A percentile compares a stretch with the other conserved stretches of the same genome.
Conservation (phyloP, 35 echinoderm and acorn worm species). For the Holothuria glaberrima region DNA sequence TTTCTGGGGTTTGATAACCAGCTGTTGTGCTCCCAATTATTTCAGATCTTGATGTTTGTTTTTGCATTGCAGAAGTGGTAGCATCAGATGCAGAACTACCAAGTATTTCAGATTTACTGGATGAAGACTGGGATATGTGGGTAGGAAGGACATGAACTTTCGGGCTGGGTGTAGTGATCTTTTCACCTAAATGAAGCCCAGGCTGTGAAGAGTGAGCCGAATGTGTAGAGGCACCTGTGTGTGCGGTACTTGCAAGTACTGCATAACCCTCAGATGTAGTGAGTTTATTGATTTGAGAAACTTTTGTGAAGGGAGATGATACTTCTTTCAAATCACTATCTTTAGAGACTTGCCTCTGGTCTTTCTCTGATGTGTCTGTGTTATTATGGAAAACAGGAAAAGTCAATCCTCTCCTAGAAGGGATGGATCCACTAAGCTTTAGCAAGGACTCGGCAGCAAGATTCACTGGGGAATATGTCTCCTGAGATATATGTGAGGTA, state of each 20-base stretch:
- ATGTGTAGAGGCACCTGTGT: not conserved
- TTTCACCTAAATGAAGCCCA: constrained; percentile 18
- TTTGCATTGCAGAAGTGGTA: not conserved
- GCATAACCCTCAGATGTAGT: constrained; percentile 50
- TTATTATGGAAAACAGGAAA: constrained; percentile 40
- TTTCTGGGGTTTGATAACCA: constrained; percentile 52
- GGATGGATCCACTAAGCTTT: constrained; percentile 69
- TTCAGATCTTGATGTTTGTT: constrained; percentile 25
- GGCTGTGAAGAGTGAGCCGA: not conserved
- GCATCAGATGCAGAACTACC: not conserved
- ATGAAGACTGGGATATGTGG: not conserved
- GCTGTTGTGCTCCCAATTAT: not conserved
- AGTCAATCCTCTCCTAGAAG: constrained; percentile 40
- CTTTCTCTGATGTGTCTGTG: not conserved
- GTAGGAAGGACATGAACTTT: constrained; percentile 50
- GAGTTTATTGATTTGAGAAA: constrained; percentile 46
- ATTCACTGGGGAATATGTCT: constrained; percentile 87
- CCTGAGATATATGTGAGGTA: constrained; percentile 27
- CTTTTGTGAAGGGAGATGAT: constrained; percentile 33
- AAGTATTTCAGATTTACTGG: not conserved
- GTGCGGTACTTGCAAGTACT: not conserved
- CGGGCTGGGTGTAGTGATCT: constrained; percentile 46
- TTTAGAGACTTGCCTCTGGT: not conserved
- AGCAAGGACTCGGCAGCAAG: constrained; percentile 89
- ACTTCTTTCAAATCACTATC: not conserved